Evolutionary conservation across 2,797 vertebrate genomes (phyloP), one percentile per base, ranked within the genome.

Genomic region (Ispidina picta): DNA sequence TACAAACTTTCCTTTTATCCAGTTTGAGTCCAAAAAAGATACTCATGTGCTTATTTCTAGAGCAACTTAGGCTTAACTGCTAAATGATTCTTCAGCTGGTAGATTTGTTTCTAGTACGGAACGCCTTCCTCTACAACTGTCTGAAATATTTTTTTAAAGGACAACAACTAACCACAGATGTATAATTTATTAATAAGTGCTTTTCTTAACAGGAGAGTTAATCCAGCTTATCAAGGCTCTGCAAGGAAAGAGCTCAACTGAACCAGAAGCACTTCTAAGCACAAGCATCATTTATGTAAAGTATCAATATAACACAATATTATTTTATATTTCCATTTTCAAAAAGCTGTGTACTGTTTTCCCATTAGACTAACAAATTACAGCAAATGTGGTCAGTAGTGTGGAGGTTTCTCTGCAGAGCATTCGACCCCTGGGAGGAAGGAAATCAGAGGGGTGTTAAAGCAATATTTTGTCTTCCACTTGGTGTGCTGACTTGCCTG

Each of bases 311-410:
- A 72, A 1, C 84, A 88, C 84, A 90, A 95, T 96, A 94, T 95
- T 95, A 94, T 96, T 96, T 92, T 92, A 94, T 93, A 86, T 80
- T 94, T 92, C 84, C 77, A 90, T 70, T 94, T 97, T 95, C 9
- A 6, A 82, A 86, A 95, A 75, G 75, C 93, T 91, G 89, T 89
- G 90, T 92, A 89, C 41, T n/a, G 37, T 94, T 95, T 66, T 73
- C 88, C 94, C 93, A 97, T 96, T 96, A 96, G 95, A 96, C 95
- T 96, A 96, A 96, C 95, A 97, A 96, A 97, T 97, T 94, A 95
- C 75, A 91, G 96, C 95, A 95, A 95, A 96, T 95, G 95, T 94
- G 95, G 96, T 96, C 95, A 96, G 92, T 33, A 94, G 92, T 80
- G 84, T 94, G 92, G 88, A 94, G 90, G 95, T 92, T 96, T 94